These are phyloP conservation scores for Allacma fusca DNA, from an alignment of 2,888 invertebrate genomes.

Conservation along the genomic window DNA sequence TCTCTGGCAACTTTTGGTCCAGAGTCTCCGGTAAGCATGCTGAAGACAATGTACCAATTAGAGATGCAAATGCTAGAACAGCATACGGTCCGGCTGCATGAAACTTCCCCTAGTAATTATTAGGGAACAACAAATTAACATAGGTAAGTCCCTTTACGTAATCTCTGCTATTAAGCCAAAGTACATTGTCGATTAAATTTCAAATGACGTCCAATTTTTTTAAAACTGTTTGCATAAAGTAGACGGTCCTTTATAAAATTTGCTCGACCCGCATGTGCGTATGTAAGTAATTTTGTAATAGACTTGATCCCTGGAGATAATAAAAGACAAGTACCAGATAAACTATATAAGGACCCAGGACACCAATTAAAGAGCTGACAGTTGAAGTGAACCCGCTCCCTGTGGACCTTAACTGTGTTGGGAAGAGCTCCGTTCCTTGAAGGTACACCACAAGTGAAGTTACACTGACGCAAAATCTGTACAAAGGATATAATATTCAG, in stretches of 20 bases:
- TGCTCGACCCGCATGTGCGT: not conserved
- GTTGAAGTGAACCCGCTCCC: constrained; percentile 72
- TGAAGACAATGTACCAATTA: constrained; percentile 64
- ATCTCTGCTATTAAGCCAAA: too few species aligned
- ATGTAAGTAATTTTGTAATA: not conserved
- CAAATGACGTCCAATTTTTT: too few species aligned
- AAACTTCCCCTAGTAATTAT: constrained; percentile 35
- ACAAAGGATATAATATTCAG: not conserved
- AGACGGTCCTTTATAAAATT: too few species aligned
- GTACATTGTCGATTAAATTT: too few species aligned
- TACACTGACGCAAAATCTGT: constrained; percentile 64
- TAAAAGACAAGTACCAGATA: too few species aligned
- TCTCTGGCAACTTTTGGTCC: constrained; percentile 72
- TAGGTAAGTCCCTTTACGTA: too few species aligned
- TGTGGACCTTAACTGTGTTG: constrained; percentile 73
- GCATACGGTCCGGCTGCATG: constrained; percentile 26
- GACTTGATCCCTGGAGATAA: too few species aligned
- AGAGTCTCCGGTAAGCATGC: constrained; percentile 72
- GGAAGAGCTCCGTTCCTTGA: constrained; percentile 71
- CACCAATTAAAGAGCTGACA: constrained; percentile 68
- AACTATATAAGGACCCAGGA: constrained; percentile 71
- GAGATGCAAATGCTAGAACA: constrained; percentile 46
- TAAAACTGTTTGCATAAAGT: not conserved
- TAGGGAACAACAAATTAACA: too few species aligned
- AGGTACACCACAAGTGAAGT: constrained; percentile 71